Percentiles rank a stretch among this genome's conserved stretches.
phyloP scores from a whole-genome alignment of 1,140 invertebrate species.

The Apocrypta bakeri region DNA sequence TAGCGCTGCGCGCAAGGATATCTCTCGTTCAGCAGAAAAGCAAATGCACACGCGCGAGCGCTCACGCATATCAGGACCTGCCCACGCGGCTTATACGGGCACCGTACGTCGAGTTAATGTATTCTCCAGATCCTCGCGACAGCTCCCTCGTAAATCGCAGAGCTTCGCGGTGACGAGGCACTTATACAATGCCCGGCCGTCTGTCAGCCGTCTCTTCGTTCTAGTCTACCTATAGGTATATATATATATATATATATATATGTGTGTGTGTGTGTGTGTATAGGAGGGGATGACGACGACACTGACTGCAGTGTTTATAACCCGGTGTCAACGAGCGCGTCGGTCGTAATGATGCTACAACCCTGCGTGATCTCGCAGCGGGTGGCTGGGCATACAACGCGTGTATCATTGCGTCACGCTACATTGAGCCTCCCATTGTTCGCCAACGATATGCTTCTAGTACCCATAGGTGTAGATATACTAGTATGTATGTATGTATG shows the following conservation, averaged over 20 bases:
- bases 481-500: not conserved
- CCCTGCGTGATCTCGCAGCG: conserved; percentile 59
- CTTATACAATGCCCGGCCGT: conserved; percentile 60
- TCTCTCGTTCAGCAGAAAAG: not conserved
- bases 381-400: conserved; percentile 58
- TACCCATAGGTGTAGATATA: not conserved
- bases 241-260: not conserved
- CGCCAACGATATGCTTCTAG: not conserved
- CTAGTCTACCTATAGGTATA: not conserved
- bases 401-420: conserved; percentile 70
- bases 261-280: no score
- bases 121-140: conserved; percentile 9
- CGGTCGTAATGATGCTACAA: conserved; percentile 39
- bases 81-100: not conserved
- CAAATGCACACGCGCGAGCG: not conserved
- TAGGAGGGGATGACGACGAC: not conserved
- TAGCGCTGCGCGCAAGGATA: not conserved
- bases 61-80: not conserved
- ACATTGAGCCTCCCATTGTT: conserved; percentile 61
- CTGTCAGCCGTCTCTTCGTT: conserved; percentile 62
- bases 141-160: conserved; percentile 52
- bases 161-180: conserved; percentile 62
- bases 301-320: conserved; percentile 69
- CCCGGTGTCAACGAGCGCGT: conserved; percentile 67
- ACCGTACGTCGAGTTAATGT: not conserved